These are phyloP conservation scores for Chlorodrepanis virens DNA, from an alignment of 2,113 vertebrate species.

Conservation along the genomic window DNA sequence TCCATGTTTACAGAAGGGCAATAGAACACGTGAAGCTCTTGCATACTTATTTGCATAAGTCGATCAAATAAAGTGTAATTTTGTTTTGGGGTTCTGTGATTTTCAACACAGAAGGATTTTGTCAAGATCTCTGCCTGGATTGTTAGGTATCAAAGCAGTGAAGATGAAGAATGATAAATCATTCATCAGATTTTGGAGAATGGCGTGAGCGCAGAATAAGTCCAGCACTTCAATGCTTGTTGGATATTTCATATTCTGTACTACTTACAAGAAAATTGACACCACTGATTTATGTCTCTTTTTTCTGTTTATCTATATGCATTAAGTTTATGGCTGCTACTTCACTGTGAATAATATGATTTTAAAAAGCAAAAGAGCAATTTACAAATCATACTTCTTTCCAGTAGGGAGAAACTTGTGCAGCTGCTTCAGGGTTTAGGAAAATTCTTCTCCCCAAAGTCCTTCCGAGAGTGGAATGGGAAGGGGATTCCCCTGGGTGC, in stretches of 20 bases:
- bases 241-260: background rate
- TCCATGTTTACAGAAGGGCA: background rate
- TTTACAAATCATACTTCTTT: background rate
- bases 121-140: background rate
- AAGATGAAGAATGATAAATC: background rate
- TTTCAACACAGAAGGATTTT: background rate
- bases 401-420: background rate
- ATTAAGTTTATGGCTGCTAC: background rate
- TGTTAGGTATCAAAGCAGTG: background rate
- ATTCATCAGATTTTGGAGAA: background rate
- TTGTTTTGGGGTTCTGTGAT: background rate
- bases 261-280: background rate
- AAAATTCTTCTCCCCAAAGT: background rate
- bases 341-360: rapidly evolving
- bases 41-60: background rate
- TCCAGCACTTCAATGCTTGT: background rate
- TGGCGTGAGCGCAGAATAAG: background rate
- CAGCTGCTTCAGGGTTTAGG: background rate
- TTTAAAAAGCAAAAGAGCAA: background rate
- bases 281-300: background rate
- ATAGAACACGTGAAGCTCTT: background rate
- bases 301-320: background rate
- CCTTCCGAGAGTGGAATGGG: background rate
- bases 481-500: background rate
- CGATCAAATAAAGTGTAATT: background rate